Conservation (phyloP, 30 jellyfish, hydroid and myxozoan genomes). For the Cassiopea andromeda region DNA sequence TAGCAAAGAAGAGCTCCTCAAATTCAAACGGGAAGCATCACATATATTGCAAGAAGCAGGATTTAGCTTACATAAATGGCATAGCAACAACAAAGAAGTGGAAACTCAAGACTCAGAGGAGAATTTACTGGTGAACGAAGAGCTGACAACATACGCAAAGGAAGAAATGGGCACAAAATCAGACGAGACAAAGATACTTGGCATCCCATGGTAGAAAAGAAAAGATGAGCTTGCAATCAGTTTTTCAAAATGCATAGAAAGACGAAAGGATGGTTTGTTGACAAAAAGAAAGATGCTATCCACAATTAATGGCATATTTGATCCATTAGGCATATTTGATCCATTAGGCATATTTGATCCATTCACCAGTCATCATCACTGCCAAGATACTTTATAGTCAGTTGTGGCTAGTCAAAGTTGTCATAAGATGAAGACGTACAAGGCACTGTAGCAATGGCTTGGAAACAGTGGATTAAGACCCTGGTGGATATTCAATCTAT, state of each 20-base stretch:
- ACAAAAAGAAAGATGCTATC: conserved; percentile 74
- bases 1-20: conserved; percentile 32
- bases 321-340: conserved; percentile 48
- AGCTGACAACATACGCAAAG: conserved; percentile 64
- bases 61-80: conserved; percentile 73
- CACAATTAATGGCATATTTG: conserved; percentile 44
- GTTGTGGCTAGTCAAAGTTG: conserved; percentile 46
- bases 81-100: conserved; percentile 42
- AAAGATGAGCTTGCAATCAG: conserved; percentile 52
- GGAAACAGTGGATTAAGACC: conserved; percentile 49
- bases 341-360: conserved; percentile 38
- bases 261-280: conserved; percentile 24
- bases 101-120: neutral
- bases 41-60: conserved; percentile 48
- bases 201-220: conserved; percentile 79
- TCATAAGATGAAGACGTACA: conserved; percentile 71
- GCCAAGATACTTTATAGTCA: conserved; percentile 67
- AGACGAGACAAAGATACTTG: conserved; percentile 55
- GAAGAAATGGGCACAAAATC: neutral
- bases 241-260: conserved; percentile 38
- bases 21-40: conserved; percentile 70
- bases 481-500: conserved; percentile 19
- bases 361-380: conserved; percentile 68
- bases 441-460: conserved; percentile 28
- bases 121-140: conserved; percentile 4